Evolutionary conservation across 2,113 vertebrate species (phyloP).

Genomic region (Indri indri): DNA sequence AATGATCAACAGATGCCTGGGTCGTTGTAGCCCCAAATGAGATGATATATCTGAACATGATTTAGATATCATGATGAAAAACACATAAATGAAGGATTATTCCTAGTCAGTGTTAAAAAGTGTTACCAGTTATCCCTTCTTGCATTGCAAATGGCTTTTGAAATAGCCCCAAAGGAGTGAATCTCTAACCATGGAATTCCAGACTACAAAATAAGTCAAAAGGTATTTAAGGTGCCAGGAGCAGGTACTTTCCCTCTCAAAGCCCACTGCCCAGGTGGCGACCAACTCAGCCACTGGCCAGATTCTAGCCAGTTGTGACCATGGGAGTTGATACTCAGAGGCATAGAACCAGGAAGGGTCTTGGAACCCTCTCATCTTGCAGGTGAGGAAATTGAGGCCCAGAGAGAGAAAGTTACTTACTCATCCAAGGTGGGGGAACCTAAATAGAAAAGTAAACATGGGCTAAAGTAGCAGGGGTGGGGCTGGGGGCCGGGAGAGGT

Average conservation of each 20-base stretch:
- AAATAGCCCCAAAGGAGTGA: background rate
- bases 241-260: background rate
- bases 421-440: background rate
- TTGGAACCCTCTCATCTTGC: background rate
- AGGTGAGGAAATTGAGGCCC: conserved; percentile 20
- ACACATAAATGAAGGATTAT: background rate
- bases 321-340: background rate
- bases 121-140: background rate
- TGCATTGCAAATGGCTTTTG: background rate
- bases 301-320: background rate
- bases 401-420: background rate
- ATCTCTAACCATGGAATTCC: background rate
- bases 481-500: background rate
- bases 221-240: background rate
- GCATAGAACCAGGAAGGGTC: background rate
- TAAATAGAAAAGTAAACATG: background rate
- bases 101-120: background rate
- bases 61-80: background rate
- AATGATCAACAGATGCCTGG: background rate
- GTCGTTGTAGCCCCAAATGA: background rate
- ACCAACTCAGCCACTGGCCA: background rate
- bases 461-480: no score
- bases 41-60: background rate
- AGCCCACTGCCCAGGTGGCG: background rate
- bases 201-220: background rate